Conservation (phyloP, 2,113 vertebrate species). For the Leucoraja erinaceus region DNA sequence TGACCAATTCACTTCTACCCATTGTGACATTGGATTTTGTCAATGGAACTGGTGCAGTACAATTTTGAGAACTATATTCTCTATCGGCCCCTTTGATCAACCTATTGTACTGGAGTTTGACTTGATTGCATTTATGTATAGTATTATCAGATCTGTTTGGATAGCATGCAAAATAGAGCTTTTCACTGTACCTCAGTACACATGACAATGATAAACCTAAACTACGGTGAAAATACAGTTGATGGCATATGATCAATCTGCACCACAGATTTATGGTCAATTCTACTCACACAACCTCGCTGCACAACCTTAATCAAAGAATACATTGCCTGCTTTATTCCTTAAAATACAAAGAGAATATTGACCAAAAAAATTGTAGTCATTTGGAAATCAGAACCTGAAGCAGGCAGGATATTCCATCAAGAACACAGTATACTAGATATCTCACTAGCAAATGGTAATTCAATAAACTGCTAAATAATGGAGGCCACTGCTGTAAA, state of each 20-base stretch:
- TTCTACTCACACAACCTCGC: neutral
- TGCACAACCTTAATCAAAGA: neutral
- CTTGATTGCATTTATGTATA: too few relatives aligned
- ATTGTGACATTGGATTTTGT: too few relatives aligned
- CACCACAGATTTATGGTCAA: neutral
- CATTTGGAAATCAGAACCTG: neutral
- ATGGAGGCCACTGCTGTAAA: neutral
- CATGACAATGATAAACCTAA: too few relatives aligned
- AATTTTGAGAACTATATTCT: too few relatives aligned
- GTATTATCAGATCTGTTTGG: too few relatives aligned
- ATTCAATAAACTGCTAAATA: conserved; percentile 23
- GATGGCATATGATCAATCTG: neutral
- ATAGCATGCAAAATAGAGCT: too few relatives aligned
- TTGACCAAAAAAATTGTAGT: neutral
- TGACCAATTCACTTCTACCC: too few relatives aligned
- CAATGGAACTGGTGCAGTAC: too few relatives aligned
- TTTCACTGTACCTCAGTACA: too few relatives aligned
- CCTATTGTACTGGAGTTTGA: too few relatives aligned
- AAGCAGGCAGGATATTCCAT: neutral
- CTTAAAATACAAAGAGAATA: neutral
- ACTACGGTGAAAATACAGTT: neutral
- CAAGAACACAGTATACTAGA: too few relatives aligned
- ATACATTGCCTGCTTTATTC: neutral
- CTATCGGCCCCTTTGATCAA: too few relatives aligned
- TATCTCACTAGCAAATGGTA: conserved; percentile 12